phyloP scores from a whole-genome alignment of 92 coral and sea anemone species.

The Parazoanthus swiftii region DNA sequence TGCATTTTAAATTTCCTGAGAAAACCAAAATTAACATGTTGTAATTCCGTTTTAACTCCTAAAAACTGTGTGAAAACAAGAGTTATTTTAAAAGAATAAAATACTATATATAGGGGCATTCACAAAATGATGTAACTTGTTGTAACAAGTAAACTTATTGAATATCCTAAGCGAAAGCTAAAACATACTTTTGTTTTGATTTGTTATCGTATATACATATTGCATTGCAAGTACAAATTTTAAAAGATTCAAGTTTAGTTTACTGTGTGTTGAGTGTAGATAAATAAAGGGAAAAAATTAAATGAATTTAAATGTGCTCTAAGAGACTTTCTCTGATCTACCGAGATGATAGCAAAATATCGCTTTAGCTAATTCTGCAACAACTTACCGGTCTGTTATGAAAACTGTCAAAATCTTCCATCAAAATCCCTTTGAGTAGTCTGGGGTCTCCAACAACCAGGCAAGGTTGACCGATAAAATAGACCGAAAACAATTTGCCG shows the following conservation, averaged over 20 bases:
- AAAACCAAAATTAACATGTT: neutral
- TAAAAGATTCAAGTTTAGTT: too few relatives aligned
- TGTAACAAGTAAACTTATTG: too few relatives aligned
- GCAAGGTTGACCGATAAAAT: conserved; percentile 16
- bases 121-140: neutral
- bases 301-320: too few relatives aligned
- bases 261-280: too few relatives aligned
- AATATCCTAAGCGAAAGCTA: too few relatives aligned
- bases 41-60: neutral
- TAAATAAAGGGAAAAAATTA: too few relatives aligned
- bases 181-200: neutral
- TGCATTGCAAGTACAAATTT: neutral
- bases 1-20: neutral
- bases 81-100: neutral
- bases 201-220: neutral
- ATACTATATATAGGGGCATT: neutral
- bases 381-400: conserved; percentile 52
- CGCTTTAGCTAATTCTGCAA: too few relatives aligned
- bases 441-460: conserved; percentile 54
- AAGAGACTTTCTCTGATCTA: neutral
- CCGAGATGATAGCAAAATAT: neutral
- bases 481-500: conserved; percentile 50
- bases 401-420: conserved; percentile 62
- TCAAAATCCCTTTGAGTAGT: conserved; percentile 56
- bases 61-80: neutral